Conservation (phyloP, 2,797 vertebrate species). For the Varecia variegata region DNA sequence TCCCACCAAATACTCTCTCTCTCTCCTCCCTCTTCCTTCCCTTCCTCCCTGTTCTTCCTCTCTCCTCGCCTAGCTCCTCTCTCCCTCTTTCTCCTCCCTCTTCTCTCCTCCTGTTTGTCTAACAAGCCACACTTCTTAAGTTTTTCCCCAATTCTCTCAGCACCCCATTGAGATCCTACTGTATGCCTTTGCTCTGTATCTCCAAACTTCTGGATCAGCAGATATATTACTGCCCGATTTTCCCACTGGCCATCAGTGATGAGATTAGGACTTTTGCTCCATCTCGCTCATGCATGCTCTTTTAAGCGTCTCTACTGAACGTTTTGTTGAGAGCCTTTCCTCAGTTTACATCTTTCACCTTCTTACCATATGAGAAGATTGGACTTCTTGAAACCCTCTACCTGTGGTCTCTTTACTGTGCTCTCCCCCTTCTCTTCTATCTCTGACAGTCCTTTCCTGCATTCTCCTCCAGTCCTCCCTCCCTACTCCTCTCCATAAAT, state of each 20-base stretch:
- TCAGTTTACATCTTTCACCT: background rate
- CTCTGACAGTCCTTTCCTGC: background rate
- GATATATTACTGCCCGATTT: background rate
- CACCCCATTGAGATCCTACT: background rate
- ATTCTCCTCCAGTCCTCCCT: background rate
- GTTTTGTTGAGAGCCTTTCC: background rate
- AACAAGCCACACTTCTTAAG: background rate
- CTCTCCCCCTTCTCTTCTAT: background rate
- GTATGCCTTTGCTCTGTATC: background rate
- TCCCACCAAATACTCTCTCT: background rate
- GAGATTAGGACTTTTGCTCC: background rate
- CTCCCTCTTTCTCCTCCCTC: background rate
- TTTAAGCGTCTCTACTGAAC: background rate
- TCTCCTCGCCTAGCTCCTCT: background rate
- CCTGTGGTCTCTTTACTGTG: background rate
- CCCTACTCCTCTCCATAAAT: background rate
- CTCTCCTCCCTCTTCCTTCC: too few species aligned
- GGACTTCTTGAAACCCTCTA: background rate
- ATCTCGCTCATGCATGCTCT: too few species aligned
- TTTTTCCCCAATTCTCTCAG: background rate
- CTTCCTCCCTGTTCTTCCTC: too few species aligned
- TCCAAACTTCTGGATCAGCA: background rate
- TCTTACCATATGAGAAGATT: background rate
- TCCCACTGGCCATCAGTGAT: too few species aligned
- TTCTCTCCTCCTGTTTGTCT: background rate